Evolutionary conservation across 1,140 invertebrate genomes (phyloP), one percentile per base, ranked within the genome.

Genomic region (Lordiphosa collinella): DNA sequence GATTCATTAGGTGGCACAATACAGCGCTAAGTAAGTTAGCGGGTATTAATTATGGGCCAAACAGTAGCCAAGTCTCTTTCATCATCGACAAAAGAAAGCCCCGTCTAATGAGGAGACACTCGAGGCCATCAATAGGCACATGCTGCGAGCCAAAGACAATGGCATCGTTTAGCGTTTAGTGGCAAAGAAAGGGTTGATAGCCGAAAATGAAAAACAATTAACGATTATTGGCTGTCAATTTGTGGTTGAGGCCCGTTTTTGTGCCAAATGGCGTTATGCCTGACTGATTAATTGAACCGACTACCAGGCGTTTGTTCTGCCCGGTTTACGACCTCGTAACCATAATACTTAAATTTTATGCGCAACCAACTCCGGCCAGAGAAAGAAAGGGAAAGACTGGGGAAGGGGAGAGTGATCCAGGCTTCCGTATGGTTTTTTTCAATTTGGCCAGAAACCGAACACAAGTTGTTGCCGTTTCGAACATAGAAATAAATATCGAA

Each of bases 311-410:
- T 51, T 63, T 56, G 61, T 60, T 79, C 52, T 61, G 55, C 48
- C 55, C n/a, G 70, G 56, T 80, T 82, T 76, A 80, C 76, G 52
- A 38, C 75, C 53, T 67, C 76, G 43, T 82, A 54, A 51, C 71
- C 76, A 80, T 80, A 80, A 80, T 71, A 80, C 75, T 80, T 67
- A 82, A 80, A 71, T 82, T 80, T 82, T 80, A 80, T 80, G 78
- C 61, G 82, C 61, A 67, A 35, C 52, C 62, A 66, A 46, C 58
- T 38, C 10, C 25, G 14, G 13, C 13, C 34, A 7, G 10, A 3
- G 12, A 9, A 10, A 38, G 25, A n/a, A n/a, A n/a, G n/a, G n/a
- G n/a, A n/a, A n/a, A n/a, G n/a, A n/a, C n/a, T n/a, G 7, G 25
- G 25, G 5, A 29, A n/a, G n/a, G n/a, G 25, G 25, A 29, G 25